Conservation (phyloP, 1,140 invertebrate genomes). For the Atopsyche davidsoni region DNA sequence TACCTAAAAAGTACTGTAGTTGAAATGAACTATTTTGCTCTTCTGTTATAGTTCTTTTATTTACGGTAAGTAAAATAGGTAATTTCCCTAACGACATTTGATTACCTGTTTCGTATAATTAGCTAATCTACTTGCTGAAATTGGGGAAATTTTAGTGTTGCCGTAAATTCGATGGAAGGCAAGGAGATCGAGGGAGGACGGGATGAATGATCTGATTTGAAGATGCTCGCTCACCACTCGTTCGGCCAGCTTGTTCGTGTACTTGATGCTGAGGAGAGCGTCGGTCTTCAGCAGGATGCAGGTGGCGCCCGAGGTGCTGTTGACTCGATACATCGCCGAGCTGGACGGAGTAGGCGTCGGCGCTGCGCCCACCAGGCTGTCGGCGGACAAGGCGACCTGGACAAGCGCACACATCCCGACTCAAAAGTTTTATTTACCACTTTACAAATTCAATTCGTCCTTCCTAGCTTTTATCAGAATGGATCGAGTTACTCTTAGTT, state of each 20-base stretch:
- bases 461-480: too few relatives aligned
- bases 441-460: background rate
- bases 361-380: slow-evolving; percentile 32
- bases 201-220: too few relatives aligned
- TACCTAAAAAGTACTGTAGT: too few relatives aligned
- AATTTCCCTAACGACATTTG: too few relatives aligned
- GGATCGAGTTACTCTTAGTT: too few relatives aligned
- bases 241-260: slow-evolving; percentile 59
- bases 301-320: slow-evolving; percentile 56
- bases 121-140: slow-evolving; percentile 10
- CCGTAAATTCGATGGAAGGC: background rate
- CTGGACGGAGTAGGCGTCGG: slow-evolving; percentile 32
- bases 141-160: background rate
- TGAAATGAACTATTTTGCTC: too few relatives aligned
- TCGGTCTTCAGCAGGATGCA: slow-evolving; percentile 64
- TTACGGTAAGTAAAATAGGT: too few relatives aligned
- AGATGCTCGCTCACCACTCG: slow-evolving; percentile 47
- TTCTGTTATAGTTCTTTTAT: too few relatives aligned
- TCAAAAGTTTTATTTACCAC: too few relatives aligned
- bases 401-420: too few relatives aligned
- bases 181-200: background rate
- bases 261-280: slow-evolving; percentile 57
- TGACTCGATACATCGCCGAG: slow-evolving; percentile 56
- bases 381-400: slow-evolving; percentile 40
- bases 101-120: too few relatives aligned